These are phyloP conservation scores for Pterocles orientalis DNA, from an alignment of 2,113 vertebrate genomes.

Conservation along the genomic window DNA sequence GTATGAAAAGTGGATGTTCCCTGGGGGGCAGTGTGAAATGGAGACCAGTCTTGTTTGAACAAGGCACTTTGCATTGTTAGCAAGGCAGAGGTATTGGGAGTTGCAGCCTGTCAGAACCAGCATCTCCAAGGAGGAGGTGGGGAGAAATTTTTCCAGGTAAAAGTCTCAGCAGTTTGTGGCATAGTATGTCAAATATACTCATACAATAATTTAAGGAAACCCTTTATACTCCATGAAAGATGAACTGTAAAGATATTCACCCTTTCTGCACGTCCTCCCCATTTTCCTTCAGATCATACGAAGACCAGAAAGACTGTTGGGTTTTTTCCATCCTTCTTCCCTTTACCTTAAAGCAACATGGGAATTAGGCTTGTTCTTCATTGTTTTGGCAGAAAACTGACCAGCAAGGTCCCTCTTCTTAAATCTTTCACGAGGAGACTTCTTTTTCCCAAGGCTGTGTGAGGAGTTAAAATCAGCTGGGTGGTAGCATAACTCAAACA, in stretches of 20 bases:
- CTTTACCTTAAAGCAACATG: background rate
- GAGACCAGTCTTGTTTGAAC: constrained; percentile 70
- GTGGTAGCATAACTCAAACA: background rate
- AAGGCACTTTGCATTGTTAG: constrained; percentile 38
- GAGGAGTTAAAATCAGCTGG: background rate
- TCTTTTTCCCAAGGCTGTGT: background rate
- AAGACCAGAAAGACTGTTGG: background rate
- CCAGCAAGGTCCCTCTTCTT: background rate
- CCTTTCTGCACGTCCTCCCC: background rate
- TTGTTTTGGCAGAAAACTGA: background rate
- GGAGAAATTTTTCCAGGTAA: background rate
- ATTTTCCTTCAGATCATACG: background rate
- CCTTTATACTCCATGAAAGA: background rate
- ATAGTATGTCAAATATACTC: background rate
- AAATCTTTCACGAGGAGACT: background rate
- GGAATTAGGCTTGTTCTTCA: background rate
- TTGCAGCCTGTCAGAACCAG: constrained; percentile 55
- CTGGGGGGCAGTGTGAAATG: constrained; percentile 43
- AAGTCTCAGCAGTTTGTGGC: background rate
- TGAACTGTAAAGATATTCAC: background rate
- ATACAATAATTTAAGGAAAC: background rate
- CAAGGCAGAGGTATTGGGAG: constrained; percentile 16
- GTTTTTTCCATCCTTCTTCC: background rate
- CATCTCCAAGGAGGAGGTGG: background rate
- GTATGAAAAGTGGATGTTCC: constrained; percentile 48